Conservation (phyloP, 2,888 invertebrate species). For the Dryomyza anilis region DNA sequence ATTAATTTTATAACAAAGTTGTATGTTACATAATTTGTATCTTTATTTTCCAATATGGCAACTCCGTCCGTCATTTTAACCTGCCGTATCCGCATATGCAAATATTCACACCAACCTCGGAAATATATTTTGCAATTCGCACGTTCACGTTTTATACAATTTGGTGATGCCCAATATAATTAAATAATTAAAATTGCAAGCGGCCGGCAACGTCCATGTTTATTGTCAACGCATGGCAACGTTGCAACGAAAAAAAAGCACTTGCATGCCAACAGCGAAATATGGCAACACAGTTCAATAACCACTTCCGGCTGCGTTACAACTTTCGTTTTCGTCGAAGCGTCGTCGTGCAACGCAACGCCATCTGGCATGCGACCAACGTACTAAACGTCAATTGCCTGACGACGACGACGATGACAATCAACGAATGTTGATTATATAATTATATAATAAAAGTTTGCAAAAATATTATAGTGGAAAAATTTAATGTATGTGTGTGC, state of each 20-base stretch:
- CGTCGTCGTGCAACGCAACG: neutral
- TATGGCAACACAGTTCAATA: slow-evolving; percentile 18
- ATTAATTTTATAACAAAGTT: no score
- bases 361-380: neutral
- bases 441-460: no score
- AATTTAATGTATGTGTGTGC: no score
- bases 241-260: neutral
- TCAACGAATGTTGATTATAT: no score
- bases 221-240: neutral
- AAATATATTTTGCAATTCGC: slow-evolving; percentile 8
- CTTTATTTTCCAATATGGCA: no score
- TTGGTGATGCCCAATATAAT: no score
- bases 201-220: neutral
- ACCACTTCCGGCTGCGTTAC: slow-evolving; percentile 16
- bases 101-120: neutral
- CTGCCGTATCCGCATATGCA: neutral
- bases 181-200: neutral
- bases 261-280: no score
- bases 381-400: neutral
- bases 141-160: slow-evolving; percentile 1
- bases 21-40: no score
- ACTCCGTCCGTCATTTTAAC: no score
- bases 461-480: no score
- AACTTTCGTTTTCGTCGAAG: neutral
- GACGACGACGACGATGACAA: no score